Percentiles rank a stretch among this genome's conserved stretches.
Evolutionary conservation across 1,140 invertebrate genomes (phyloP).

Genomic region (Dinoponera quadriceps): DNA sequence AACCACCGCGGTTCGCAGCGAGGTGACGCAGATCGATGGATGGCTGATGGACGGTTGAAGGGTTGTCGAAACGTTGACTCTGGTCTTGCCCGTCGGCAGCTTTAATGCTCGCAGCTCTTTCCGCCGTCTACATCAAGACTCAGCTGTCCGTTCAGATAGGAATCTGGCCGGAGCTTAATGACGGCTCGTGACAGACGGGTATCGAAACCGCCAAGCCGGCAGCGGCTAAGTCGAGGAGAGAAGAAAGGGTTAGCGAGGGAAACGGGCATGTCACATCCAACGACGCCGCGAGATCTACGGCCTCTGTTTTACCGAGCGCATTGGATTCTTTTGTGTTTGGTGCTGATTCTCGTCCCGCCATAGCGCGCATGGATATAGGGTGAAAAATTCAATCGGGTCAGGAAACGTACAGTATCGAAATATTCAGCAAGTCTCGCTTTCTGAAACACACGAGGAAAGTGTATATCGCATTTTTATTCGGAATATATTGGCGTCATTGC

Average conservation of each 20-base stretch:
- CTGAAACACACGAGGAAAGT: neutral
- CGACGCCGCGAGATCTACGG: constrained; percentile 82
- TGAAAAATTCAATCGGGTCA: constrained; percentile 5
- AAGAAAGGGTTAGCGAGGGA: constrained; percentile 65
- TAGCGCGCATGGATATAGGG: neutral
- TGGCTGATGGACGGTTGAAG: constrained; percentile 73
- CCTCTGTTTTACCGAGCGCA: constrained; percentile 70
- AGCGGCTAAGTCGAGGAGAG: constrained; percentile 61
- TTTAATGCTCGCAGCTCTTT: constrained; percentile 73
- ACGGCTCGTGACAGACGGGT: constrained; percentile 81
- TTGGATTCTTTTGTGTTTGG: constrained; percentile 77
- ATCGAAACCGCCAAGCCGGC: constrained; percentile 75
- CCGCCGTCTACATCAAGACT: constrained; percentile 70
- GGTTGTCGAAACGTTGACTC: constrained; percentile 80
- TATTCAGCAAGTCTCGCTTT: neutral
- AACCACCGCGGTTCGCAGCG: constrained; percentile 13
- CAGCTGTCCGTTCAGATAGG: constrained; percentile 79
- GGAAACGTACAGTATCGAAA: neutral
- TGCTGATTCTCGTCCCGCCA: constrained; percentile 36
- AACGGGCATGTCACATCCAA: constrained; percentile 79
- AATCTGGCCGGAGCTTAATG: constrained; percentile 81
- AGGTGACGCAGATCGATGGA: constrained; percentile 78
- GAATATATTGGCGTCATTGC: constrained; percentile 3
- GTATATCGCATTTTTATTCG: neutral
- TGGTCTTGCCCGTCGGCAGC: constrained; percentile 73